phyloP scores from a whole-genome alignment of 2,888 invertebrate species.

The Ophion costatus region DNA sequence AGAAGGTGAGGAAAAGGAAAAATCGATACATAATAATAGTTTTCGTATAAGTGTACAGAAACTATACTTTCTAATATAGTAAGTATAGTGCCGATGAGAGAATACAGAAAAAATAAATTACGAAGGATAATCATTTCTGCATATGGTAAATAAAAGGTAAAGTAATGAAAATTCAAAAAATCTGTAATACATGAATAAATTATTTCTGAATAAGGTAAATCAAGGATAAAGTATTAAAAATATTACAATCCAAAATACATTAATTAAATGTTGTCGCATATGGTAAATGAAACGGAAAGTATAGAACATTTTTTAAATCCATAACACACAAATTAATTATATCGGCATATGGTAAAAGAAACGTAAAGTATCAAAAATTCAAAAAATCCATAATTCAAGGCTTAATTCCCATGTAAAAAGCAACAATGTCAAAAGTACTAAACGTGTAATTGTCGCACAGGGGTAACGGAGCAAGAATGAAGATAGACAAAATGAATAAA shows the following conservation, averaged over 20 bases:
- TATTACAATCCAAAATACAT: too few species aligned
- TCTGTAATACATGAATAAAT: not conserved
- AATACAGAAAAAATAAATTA: not conserved
- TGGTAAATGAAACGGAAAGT: too few species aligned
- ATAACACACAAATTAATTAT: not conserved
- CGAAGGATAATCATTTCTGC: not conserved
- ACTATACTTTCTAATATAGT: not conserved
- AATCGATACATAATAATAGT: not conserved
- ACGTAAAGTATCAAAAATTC: too few species aligned
- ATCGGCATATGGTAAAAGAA: too few species aligned
- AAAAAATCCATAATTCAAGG: too few species aligned
- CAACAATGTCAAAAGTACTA: not conserved
- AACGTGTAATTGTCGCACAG: not conserved
- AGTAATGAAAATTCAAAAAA: too few species aligned
- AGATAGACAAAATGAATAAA: not conserved
- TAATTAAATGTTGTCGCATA: not conserved
- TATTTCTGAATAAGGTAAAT: too few species aligned
- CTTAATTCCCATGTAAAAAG: not conserved
- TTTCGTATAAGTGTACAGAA: not conserved
- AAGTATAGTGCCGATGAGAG: too few species aligned
- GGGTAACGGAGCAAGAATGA: not conserved
- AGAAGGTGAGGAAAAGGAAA: too few species aligned
- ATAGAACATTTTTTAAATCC: too few species aligned
- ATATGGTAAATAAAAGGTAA: too few species aligned
- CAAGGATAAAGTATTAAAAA: too few species aligned